Evolutionary conservation across 2,113 vertebrate genomes (phyloP), one percentile per base, ranked within the genome.

Genomic region (Colinus virginianus): DNA sequence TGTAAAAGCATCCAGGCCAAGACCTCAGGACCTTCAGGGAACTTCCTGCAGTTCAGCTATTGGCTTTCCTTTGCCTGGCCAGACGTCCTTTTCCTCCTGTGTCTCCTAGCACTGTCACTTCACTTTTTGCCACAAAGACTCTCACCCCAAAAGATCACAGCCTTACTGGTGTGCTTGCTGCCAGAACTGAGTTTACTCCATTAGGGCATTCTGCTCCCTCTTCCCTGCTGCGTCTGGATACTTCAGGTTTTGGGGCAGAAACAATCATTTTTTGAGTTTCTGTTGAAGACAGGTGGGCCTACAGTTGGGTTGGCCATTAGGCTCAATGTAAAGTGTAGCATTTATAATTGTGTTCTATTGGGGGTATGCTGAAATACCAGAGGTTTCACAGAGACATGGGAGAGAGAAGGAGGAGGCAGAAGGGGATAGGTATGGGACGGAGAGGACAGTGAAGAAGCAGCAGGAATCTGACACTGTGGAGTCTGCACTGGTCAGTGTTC

Each of bases 251-350:
- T n/a, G 62, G 51, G 78, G 61, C 62, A 87, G 62, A 59, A 78
- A 36, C n/a, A 45, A 70, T n/a, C 22, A 56, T 5, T 51, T 51
- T 86, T 68, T 69, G 40, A 77, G 68, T 88, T 80, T 89, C 55
- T 78, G 49, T 26, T 77, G 46, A 45, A 70, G 81, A 87, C 9
- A 7, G 8, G 13, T 22, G 45, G 63, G 17, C 11, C 25, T 21
- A 46, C 0, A 0, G 20, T 61, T 30, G 43, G 9, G 9, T 30
- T 88, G 62, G 21, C 30, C 46, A 3, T 53, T 80, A 58, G 38
- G 32, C 13, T 34, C 67, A 28, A 38, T 55, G 38, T 69, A 85
- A 55, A 51, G 40, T 46, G 17, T 22, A 7, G 38, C 26, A 45
- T 63, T 59, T 59, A 1, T 53, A 84, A 70, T 23, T 72, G n/a